These are phyloP conservation scores for Drosophila ironensis DNA, from an alignment of 1,140 invertebrate species.

Conservation along the genomic window DNA sequence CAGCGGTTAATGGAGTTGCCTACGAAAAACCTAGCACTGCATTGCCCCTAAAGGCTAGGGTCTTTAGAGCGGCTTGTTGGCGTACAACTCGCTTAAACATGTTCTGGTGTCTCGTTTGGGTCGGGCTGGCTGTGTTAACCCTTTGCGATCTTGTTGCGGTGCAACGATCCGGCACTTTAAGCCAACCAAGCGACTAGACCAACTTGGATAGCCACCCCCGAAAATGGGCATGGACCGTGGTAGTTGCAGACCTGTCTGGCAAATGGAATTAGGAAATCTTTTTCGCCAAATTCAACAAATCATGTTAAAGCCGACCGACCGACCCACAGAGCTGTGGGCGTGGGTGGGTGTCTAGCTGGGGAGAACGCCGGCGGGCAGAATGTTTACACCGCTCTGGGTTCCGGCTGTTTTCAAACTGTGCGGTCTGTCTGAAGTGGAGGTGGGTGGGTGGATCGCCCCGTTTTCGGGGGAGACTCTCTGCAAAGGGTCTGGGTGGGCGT, in stretches of 20 bases:
- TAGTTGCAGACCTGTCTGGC: constrained; percentile 36
- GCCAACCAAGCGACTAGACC: neutral
- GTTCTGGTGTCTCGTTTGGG: no score
- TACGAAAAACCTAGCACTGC: no score
- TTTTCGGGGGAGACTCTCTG: neutral
- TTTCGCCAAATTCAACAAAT: constrained; percentile 75
- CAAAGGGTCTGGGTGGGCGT: constrained; percentile 40
- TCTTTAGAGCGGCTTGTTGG: no score
- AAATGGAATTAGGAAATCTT: constrained; percentile 81
- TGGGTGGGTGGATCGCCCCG: neutral
- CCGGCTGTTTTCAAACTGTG: constrained; percentile 75
- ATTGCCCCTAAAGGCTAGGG: no score
- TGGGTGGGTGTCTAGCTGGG: constrained; percentile 17
- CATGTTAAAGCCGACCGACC: constrained; percentile 74
- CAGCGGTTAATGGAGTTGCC: no score
- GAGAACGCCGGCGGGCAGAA: constrained; percentile 38
- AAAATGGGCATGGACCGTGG: constrained; percentile 3
- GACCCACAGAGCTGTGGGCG: no score
- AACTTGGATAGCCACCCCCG: constrained; percentile 41
- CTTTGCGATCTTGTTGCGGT: constrained; percentile 1
- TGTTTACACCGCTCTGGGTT: constrained; percentile 69
- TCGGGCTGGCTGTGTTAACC: neutral
- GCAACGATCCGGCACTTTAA: constrained; percentile 12
- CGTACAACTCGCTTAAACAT: no score
- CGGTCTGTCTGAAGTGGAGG: constrained; percentile 31